phyloP scores from a whole-genome alignment of 2,888 invertebrate species.

The Calephelis perditalis region DNA sequence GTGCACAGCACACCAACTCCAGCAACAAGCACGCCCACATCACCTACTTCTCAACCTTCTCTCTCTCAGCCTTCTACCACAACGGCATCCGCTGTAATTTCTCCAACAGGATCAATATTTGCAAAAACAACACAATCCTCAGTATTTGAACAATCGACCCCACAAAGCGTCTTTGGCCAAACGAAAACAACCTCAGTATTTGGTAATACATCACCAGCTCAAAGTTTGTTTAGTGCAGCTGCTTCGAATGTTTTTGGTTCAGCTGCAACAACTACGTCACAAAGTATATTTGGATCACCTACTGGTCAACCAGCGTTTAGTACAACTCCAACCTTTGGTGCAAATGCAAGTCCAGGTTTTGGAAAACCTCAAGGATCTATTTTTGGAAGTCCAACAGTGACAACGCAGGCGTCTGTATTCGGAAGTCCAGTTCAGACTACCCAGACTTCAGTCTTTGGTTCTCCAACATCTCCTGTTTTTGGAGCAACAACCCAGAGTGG shows the following conservation, averaged over 20 bases:
- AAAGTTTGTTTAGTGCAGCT: constrained; percentile 34
- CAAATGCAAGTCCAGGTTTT: constrained; percentile 31
- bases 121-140: constrained; percentile 33
- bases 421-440: constrained; percentile 36
- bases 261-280: constrained; percentile 33
- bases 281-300: constrained; percentile 22
- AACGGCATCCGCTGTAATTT: constrained; percentile 29
- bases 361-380: constrained; percentile 20
- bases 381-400: constrained; percentile 26
- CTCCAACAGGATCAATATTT: constrained; percentile 30
- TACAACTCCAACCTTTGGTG: constrained; percentile 32
- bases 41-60: constrained; percentile 12
- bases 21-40: constrained; percentile 10
- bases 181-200: constrained; percentile 36
- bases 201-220: constrained; percentile 32
- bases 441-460: constrained; percentile 40
- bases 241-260: constrained; percentile 39
- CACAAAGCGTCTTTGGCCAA: constrained; percentile 27
- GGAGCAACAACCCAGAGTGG: constrained; percentile 31
- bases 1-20: constrained; percentile 20
- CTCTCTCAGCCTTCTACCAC: constrained; percentile 20
- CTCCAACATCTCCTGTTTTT: constrained; percentile 26
- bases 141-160: constrained; percentile 31
- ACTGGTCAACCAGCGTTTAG: constrained; percentile 2
- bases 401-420: constrained; percentile 43